Base-by-base conservation (phyloP, 2,113 vertebrate species). In the Struthio camelus region DNA sequence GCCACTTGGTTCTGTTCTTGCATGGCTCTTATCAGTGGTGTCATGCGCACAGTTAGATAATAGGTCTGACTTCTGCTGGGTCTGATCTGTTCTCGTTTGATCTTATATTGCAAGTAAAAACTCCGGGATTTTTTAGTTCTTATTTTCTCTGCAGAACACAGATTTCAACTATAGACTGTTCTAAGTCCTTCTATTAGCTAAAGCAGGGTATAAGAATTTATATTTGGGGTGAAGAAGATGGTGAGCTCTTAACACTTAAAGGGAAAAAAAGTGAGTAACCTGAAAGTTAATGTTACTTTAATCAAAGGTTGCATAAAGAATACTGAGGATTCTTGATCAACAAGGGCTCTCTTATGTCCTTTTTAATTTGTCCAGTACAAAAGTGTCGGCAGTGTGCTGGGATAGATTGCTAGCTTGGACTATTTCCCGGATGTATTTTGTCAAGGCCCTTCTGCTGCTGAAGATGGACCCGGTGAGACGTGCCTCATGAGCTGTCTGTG, bases 371-470 rank as follows among this genome's bases (percentile, higher is more conserved):
- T 53, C 72, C 64, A 14, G 54, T 71, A 86, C 36, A 30, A 22
- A 62, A 51, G 46, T 0, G 1, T 36, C 66, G 46, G 62, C 75
- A 70, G 30, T 16, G 42, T 46, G 61, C 28, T 54, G 73, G 83
- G 83, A 64, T 87, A 64, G 76, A 80, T 46, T 80, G 44, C 86
- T 84, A 24, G 34, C 44, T 86, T 93, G 90, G 85, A 92, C 8
- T 71, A 53, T 72, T 93, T 81, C 83, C 80, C 53, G 1, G 2
- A 22, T 28, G 50, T 72, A 23, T 44, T 67, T 11, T n/a, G 34
- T 95, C 80, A 96, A 92, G 93, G 80, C 73, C 53, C 66, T 84
- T 94, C 86, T 94, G 90, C 87, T 84, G 66, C 65, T 13, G 83
- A 6, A 48, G 59, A 59, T 1, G 9, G 20, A 67, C 56, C 7